Evolutionary conservation across 2,113 vertebrate species (phyloP), one percentile per base, ranked within the genome.

Genomic region (Ophthalmolycus amberensis): DNA sequence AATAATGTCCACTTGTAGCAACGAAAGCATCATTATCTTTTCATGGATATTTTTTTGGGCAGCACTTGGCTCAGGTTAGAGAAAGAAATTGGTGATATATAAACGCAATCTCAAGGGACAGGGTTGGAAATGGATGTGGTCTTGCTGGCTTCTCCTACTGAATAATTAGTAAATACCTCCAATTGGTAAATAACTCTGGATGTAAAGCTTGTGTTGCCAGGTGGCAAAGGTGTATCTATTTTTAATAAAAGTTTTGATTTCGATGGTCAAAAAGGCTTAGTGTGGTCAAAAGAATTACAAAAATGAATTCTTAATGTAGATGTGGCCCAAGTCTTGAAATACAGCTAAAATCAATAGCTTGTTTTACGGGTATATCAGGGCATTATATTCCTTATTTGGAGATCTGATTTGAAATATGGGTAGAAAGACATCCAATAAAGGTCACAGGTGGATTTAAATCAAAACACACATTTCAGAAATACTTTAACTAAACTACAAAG

Each of bases 91-190:
- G 7, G 32, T 34, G 11, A 44, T 46, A 25, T 29, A 40, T 32
- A 8, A 59, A 71, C 3, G 0, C 48, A 1, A 40, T 50, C 66
- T 71, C 7, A 18, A 22, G 1, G 18, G 62, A 27, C 14, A 25
- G 1, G 4, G 75, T 62, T 79, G 37, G n/a, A 75, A 64, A 75
- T 27, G 8, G 16, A 27, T 73, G 44, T 62, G 52, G 22, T 52
- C 5, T 67, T 65, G 52, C 18, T 70, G 65, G 25, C 25, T 83
- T 34, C 9, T 2, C 0, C 37, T 44, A 46, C 18, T 52, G 9
- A 71, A 64, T 48, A 42, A 63, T 27, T 50, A 34, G 46, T 38
- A 6, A 25, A 56, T 56, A 56, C 11, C 52, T 56, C 4, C 9
- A n/a, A 56, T 56, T 56, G 50, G 46, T 18, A 48, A 48, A 48